Base-by-base conservation (phyloP, 2,113 vertebrate genomes). In the Hippocampus abdominalis region DNA sequence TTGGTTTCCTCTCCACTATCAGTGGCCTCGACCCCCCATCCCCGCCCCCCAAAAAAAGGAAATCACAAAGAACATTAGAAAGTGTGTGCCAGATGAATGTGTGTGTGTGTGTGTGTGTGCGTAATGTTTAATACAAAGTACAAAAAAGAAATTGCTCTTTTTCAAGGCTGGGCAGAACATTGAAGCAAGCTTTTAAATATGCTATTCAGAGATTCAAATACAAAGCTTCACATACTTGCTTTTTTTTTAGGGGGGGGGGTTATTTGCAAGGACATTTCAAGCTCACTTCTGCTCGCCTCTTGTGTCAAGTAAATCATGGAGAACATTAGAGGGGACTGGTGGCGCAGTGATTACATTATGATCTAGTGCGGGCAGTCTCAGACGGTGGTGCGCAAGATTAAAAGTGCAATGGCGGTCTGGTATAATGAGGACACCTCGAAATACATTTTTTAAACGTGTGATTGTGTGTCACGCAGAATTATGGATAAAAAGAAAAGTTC, bases 1-100 rank as follows among this genome's bases (percentile, higher is more conserved):
- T 76, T 70, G 61, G 74, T 81, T 81, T 72, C 72, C 73, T 71
- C 69, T 48, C 7, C 59, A 64, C 78, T 84, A 85, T 82, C 83
- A 82, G 81, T 81, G 64, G 66, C 76, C 42, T 51, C 1, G 66
- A 65, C 40, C 76, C 48, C 20, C 9, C 9, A 6, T 0, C 0
- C 0, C 4, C 29, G 5, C 32, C 32, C 32, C 32, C 32, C 32
- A 1, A 53, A 60, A 67, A 62, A 76, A 72, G 64, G 49, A 81
- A 84, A 74, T 80, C 56, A 62, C 32, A 16, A 69, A 67, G 69
- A 64, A 44, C 23, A 67, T 51, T 32, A 64, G 21, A 9, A 9
- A 29, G 54, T 48, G 9, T 18, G 61, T 51, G 56, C 23, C n/a
- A 64, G 54, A 57, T 61, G 36, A 42, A 23, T 42, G 36, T 63